phyloP scores from a whole-genome alignment of 2,113 vertebrate species.

The Henicopernis longicauda region DNA sequence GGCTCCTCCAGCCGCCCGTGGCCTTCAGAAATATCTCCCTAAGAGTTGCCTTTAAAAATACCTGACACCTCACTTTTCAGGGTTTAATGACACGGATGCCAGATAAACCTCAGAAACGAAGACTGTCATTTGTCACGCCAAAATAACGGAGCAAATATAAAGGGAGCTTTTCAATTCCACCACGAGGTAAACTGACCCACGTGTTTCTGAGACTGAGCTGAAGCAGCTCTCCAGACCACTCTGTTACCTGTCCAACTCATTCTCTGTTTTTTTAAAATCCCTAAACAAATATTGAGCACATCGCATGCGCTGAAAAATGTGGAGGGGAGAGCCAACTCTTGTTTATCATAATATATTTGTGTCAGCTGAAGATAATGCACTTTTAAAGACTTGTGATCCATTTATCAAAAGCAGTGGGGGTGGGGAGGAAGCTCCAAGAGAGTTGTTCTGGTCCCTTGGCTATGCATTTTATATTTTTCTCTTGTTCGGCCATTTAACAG shows the following conservation, averaged over 20 bases:
- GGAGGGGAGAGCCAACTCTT: neutral
- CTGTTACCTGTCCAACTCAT: neutral
- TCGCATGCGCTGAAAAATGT: neutral
- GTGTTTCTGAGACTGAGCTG: neutral
- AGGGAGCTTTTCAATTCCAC: neutral
- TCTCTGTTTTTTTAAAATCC: neutral
- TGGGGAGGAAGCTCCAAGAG: neutral
- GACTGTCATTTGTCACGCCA: neutral
- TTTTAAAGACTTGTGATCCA: neutral
- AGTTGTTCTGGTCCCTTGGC: neutral
- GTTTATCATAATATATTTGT: neutral
- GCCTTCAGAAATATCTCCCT: neutral
- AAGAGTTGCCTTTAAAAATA: neutral
- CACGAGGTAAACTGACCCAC: neutral
- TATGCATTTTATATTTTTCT: neutral
- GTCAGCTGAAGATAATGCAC: neutral
- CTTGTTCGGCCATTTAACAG: neutral
- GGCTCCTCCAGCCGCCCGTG: accelerated
- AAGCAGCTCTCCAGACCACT: neutral
- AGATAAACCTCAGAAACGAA: neutral
- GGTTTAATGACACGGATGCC: neutral
- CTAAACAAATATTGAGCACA: neutral
- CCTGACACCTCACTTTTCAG: neutral
- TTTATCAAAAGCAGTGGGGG: neutral
- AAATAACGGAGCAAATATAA: neutral